phyloP scores from a whole-genome alignment of 1,140 invertebrate genomes.

The Eumeta japonica region DNA sequence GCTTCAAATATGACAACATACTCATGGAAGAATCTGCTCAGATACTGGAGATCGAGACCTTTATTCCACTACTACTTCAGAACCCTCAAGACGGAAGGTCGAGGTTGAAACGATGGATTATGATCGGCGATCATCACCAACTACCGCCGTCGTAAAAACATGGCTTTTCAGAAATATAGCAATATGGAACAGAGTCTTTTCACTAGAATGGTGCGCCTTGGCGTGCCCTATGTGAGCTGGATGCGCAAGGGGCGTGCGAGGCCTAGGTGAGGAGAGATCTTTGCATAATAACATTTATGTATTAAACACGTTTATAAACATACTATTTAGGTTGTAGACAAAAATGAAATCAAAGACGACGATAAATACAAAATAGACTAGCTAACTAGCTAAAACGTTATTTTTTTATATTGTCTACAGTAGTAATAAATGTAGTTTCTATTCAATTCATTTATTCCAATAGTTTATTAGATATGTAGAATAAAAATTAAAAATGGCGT shows the following conservation, averaged over 20 bases:
- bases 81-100: conserved; percentile 96
- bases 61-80: conserved; percentile 95
- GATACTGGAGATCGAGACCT: conserved; percentile 99
- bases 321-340: no score
- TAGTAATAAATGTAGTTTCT: no score
- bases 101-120: conserved; percentile 98
- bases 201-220: conserved; percentile 91
- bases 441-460: no score
- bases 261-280: conserved; percentile 61
- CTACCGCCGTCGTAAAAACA: conserved; percentile 99
- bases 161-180: conserved; percentile 99
- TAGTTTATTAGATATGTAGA: no score
- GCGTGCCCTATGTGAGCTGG: conserved; percentile 94
- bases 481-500: no score
- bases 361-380: no score
- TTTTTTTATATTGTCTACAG: no score
- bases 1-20: conserved; percentile 98
- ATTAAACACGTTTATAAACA: no score
- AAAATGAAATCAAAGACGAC: no score
- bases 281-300: conserved; percentile 3
- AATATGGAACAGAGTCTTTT: conserved; percentile 99
- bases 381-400: no score
- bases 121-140: conserved; percentile 99
- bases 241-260: conserved; percentile 96
- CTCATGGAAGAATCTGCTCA: conserved; percentile 99